Percentiles rank a stretch among this genome's conserved stretches.
These are phyloP conservation scores for Idris sp. DNA, from an alignment of 1,140 invertebrate genomes.

Conservation along the genomic window DNA sequence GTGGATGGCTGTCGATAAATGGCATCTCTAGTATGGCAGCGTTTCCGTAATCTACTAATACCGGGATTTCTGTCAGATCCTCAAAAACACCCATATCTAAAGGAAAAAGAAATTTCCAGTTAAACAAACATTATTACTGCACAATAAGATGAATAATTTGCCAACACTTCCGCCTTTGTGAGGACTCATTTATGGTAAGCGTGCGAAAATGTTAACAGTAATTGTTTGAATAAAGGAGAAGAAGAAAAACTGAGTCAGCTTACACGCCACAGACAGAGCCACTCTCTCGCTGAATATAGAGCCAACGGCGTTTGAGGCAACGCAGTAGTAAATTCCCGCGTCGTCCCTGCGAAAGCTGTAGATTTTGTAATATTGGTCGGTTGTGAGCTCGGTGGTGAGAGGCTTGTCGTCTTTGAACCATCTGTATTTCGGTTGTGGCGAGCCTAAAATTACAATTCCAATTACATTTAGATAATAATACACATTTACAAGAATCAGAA, in stretches of 20 bases:
- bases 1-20: constrained; percentile 88
- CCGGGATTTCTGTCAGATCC: constrained; percentile 82
- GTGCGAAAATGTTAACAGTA: constrained; percentile 35
- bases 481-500: too few relatives aligned
- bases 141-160: too few relatives aligned
- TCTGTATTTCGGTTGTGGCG: constrained; percentile 91
- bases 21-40: constrained; percentile 90
- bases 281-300: constrained; percentile 93
- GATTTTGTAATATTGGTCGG: constrained; percentile 89
- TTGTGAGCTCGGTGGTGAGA: constrained; percentile 84
- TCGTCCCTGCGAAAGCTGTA: constrained; percentile 86
- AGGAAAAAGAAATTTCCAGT: too few relatives aligned
- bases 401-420: constrained; percentile 92
- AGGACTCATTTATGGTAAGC: constrained; percentile 14
- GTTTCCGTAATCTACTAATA: constrained; percentile 86
- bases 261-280: constrained; percentile 92
- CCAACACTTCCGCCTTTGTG: constrained; percentile 29
- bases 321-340: constrained; percentile 93
- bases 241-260: constrained; percentile 77
- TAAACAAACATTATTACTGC: too few relatives aligned
- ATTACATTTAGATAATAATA: neutral
- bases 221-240: constrained; percentile 7
- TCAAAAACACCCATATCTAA: constrained; percentile 91
- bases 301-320: constrained; percentile 92
- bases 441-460: constrained; percentile 79